Percentiles rank a stretch among this genome's conserved stretches.
Evolutionary conservation across 2,888 invertebrate species (phyloP).

Genomic region (Gari tellinella): DNA sequence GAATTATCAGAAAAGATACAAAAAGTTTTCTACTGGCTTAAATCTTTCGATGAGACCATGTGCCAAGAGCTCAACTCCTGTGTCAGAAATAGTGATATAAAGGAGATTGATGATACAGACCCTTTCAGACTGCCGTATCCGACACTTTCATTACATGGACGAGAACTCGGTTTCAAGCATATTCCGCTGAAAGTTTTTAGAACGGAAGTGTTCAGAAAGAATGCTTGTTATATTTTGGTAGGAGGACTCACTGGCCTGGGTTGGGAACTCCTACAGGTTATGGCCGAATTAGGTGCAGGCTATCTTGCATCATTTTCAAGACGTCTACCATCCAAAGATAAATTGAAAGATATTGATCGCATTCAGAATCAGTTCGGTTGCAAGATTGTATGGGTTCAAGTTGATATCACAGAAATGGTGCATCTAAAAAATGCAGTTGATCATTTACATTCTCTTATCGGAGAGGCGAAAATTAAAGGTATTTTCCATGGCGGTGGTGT

Average conservation of each 20-base stretch:
- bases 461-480: constrained; percentile 34
- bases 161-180: no score
- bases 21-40: no score
- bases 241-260: constrained; percentile 76
- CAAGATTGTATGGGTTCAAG: no score
- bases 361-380: neutral
- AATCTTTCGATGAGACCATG: no score
- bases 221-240: constrained; percentile 63
- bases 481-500: constrained; percentile 74
- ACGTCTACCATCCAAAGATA: constrained; percentile 34
- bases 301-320: constrained; percentile 64
- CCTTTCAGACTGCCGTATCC: neutral
- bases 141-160: no score
- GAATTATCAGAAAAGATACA: no score
- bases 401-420: no score
- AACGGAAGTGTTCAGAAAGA: neutral
- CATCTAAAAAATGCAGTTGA: no score
- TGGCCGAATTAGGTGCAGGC: constrained; percentile 65
- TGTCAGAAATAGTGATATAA: no score
- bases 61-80: no score
- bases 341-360: constrained; percentile 38
- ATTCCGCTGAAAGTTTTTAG: no score
- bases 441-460: no score
- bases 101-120: neutral
- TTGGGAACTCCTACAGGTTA: constrained; percentile 65